Conservation (phyloP, 2,888 invertebrate species). For the Rhagonycha lutea region DNA sequence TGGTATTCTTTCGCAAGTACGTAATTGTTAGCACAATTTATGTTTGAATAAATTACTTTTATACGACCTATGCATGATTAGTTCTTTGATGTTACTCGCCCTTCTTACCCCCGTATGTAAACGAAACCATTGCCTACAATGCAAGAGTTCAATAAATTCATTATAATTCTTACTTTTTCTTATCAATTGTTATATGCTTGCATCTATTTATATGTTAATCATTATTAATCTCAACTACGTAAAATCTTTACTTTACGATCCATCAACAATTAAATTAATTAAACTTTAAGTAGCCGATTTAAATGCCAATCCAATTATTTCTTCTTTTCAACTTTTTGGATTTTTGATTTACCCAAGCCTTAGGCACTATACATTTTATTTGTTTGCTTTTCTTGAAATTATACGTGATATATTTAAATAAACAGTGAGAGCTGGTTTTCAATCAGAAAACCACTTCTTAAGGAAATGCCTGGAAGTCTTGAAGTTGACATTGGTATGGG, state of each 20-base stretch:
- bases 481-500: background rate
- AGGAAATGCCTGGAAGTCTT: background rate
- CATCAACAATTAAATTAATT: background rate
- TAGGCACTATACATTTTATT: background rate
- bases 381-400: background rate
- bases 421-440: background rate
- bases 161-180: background rate
- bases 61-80: constrained; percentile 12
- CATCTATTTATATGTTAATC: background rate
- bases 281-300: background rate
- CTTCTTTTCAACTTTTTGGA: background rate
- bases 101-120: constrained; percentile 4
- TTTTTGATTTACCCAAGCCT: background rate
- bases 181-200: background rate
- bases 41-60: constrained; percentile 26
- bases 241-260: background rate
- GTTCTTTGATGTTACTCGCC: constrained; percentile 7
- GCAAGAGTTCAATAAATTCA: constrained; percentile 3
- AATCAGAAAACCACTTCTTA: background rate
- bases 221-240: background rate
- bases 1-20: constrained; percentile 11
- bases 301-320: background rate
- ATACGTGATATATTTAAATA: background rate
- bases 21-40: constrained; percentile 26
- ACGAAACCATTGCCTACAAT: constrained; percentile 9